Evolutionary conservation across 1,140 invertebrate species (phyloP).

Genomic region (Periplaneta americana): DNA sequence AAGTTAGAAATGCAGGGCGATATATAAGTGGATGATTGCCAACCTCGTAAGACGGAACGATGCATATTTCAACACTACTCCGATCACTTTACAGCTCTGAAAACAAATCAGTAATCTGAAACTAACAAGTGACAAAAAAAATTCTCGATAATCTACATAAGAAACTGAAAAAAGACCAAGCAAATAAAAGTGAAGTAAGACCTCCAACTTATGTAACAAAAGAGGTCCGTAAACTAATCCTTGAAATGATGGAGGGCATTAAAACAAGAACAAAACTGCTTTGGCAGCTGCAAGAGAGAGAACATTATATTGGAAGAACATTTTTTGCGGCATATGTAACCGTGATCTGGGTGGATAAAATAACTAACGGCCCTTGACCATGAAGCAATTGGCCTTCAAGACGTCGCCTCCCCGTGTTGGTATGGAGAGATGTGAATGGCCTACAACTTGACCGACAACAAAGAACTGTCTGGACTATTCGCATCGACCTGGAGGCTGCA

Average conservation of each 20-base stretch:
- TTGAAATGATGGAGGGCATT: not conserved
- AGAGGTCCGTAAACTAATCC: no score
- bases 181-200: no score
- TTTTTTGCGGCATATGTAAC: not conserved
- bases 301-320: no score
- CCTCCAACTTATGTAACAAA: not conserved
- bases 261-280: not conserved
- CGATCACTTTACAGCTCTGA: no score
- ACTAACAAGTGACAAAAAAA: no score
- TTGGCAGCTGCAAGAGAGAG: not conserved
- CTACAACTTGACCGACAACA: not conserved
- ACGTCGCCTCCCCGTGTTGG: not conserved
- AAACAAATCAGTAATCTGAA: no score
- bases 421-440: not conserved
- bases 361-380: not conserved
- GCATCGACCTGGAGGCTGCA: not conserved
- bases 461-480: not conserved
- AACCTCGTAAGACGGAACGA: no score
- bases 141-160: no score
- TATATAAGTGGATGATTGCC: no score
- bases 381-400: not conserved
- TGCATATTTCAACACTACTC: no score
- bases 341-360: not conserved
- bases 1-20: no score
- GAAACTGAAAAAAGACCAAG: no score